Conservation (phyloP, 1,140 invertebrate genomes). For the Diuraphis noxia region DNA sequence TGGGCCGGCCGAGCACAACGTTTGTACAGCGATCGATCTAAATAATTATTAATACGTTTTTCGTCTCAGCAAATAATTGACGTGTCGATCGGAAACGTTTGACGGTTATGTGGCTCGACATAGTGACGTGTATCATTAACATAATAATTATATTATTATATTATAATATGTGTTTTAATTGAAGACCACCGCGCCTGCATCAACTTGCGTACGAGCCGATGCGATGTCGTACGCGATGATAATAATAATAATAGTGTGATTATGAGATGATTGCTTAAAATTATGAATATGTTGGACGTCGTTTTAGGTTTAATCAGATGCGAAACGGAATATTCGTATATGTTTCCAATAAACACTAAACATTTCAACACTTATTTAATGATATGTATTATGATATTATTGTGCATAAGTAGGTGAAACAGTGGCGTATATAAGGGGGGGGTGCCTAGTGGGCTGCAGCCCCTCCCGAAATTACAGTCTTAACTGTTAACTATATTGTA, state of each 20-base stretch:
- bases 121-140: background rate
- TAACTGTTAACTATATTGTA: too few species aligned
- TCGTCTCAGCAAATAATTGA: background rate
- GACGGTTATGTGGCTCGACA: background rate
- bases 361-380: too few species aligned
- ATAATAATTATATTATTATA: constrained; percentile 1
- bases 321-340: too few species aligned
- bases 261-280: background rate
- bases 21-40: background rate
- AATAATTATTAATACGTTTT: background rate
- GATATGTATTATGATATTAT: too few species aligned
- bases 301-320: background rate
- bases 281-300: background rate
- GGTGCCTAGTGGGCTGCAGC: too few species aligned
- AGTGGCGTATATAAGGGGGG: too few species aligned
- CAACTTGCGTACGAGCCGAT: background rate
- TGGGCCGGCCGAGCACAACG: background rate
- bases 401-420: too few species aligned
- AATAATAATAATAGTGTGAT: background rate
- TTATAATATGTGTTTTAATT: background rate
- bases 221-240: background rate
- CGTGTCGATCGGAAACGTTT: background rate
- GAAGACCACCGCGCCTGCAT: background rate
- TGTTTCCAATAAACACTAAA: background rate
- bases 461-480: too few species aligned